Base-by-base conservation (phyloP, 2,888 invertebrate species). In the Myopa testacea region DNA sequence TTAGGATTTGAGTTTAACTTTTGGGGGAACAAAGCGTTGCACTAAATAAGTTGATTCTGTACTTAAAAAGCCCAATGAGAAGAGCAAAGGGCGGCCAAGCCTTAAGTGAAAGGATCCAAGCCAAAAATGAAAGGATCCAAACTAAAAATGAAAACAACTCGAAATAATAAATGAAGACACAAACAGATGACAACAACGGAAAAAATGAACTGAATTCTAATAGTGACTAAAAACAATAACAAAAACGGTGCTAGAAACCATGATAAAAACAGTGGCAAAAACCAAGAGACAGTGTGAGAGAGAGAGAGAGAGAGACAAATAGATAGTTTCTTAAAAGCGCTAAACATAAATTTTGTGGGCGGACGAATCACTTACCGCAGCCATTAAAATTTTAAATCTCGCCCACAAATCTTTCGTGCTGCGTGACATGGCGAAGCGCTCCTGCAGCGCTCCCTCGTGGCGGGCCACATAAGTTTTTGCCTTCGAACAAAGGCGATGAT, bases 391-490 rank as follows among this genome's bases (percentile, higher is more conserved):
- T 86, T 95, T 95, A 89, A 95, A 94, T 84, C 96, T 92, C 7
- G 96, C 96, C 84, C 96, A 92, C 83, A 95, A 94, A 88, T 97
- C 96, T 84, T 93, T 92, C 4, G 96, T 96, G 83, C 94, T 95
- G 88, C 94, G 94, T 80, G 95, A 96, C 89, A 96, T 95, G n/a
- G 96, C 96, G 80, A 97, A 91, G 80, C 96, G 90, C 86, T 96
- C 96, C 86, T 96, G 96, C 74, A 97, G 91, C 84, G 94, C 96
- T 0, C 97, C 97, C 88, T 98, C 96, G 87, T 98, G 97, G 69
- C 94, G 92, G 83, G 95, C 95, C 69, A 98, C 94, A 88, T 96
- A 98, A 37, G 92, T 92, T 88, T 96, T 96, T 0, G 97, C 97
- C 91, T 94, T 82, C 14, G 77, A 40, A 37, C 10, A 79, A 74